phyloP scores from a whole-genome alignment of 2,113 vertebrate species.

The Coptodon bakossiorum region DNA sequence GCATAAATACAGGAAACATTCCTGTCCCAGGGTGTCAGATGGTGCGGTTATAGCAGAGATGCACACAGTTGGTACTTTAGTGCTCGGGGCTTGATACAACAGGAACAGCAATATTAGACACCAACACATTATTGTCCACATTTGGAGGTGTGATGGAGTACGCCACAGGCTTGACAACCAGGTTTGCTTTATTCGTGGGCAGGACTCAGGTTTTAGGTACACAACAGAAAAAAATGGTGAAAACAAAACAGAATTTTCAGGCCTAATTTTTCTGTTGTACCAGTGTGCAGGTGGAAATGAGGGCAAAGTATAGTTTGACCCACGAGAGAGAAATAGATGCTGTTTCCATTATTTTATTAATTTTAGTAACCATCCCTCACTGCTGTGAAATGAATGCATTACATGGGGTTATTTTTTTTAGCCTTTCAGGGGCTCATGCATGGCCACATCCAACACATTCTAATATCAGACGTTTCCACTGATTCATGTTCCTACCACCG shows the following conservation, averaged over 20 bases:
- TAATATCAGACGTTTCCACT: background rate
- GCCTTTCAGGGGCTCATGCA: background rate
- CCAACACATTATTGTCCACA: background rate
- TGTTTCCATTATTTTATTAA: background rate
- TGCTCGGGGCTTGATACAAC: background rate
- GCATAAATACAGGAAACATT: background rate
- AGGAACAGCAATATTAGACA: background rate
- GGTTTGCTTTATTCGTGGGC: background rate
- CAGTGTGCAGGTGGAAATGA: background rate
- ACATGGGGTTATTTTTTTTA: background rate
- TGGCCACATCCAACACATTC: background rate
- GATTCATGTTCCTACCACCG: background rate
- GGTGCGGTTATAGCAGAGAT: background rate
- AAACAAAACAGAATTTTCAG: background rate
- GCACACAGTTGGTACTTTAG: background rate
- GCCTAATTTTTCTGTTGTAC: background rate
- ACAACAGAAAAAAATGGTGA: background rate
- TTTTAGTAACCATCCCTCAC: background rate
- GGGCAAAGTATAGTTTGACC: background rate
- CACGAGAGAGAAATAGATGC: background rate
- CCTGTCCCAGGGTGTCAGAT: background rate
- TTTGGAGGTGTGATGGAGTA: background rate
- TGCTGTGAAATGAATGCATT: background rate
- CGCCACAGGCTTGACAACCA: background rate
- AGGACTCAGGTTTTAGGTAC: background rate